Base-by-base conservation (phyloP, 2,888 invertebrate genomes). In the Zaprionus obscuricornis region DNA sequence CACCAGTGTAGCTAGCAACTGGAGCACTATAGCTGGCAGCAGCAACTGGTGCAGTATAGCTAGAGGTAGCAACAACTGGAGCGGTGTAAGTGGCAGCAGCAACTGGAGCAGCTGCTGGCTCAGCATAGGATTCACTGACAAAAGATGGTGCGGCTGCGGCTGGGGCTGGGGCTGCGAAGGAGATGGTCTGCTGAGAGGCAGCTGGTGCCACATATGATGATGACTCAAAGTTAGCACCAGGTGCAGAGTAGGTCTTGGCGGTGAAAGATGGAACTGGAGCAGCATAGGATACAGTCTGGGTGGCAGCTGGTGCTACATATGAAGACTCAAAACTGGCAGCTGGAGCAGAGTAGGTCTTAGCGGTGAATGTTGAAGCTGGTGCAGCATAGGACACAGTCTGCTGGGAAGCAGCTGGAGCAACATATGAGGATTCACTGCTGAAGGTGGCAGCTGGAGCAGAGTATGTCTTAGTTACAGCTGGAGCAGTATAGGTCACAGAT, bases 11-110 rank as follows among this genome's bases (percentile, higher is more conserved):
- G 57, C 63, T 50, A 34, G 54, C 49, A 14, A 54, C 63, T 10
- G 72, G 56, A 8, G 70, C 62, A 29, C 0, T 29, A 39, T 68
- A 70, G 43, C 50, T 66, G 42, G 60, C 59, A n/a, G 73, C 64
- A 14, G 58, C 64, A 26, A 31, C 37, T 27, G 39, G 36, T 8
- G 8, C 17, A 17, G 34, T n/a, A 34, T 6, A 6, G 27, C 3
- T 8, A 18, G 6, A 3, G 34, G 10, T 18, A n/a, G n/a, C n/a
- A n/a, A n/a, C n/a, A n/a, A n/a, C n/a, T n/a, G n/a, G n/a, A n/a
- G 11, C 37, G 39, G 24, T 1, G 13, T 2, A 22, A 26, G 37
- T 31, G n/a, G 4, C 34, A 22, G 26, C 22, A 3, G 45, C 42
- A 8, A 27, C 74, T 1, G 71, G 74, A 0, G 70, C 66, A 3